A percentile compares a stretch with the other conserved stretches of the same genome.
Evolutionary conservation across 2,888 invertebrate genomes (phyloP).

Genomic region (Odontocerum albicorne): DNA sequence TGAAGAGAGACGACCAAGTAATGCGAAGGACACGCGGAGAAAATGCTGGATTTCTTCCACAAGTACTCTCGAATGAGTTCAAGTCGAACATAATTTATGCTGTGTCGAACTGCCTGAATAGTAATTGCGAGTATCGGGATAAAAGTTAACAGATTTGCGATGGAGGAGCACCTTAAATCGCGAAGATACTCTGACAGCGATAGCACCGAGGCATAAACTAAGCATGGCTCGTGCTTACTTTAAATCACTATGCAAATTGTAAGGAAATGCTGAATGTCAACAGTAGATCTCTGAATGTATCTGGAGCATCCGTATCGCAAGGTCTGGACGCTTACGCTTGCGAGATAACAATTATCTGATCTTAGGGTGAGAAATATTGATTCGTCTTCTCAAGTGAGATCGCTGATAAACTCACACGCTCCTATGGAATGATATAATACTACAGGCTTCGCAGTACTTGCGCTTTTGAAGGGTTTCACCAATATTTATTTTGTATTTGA

Average conservation of each 20-base stretch:
- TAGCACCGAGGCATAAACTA: constrained; percentile 28
- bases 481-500: no score
- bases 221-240: constrained; percentile 27
- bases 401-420: no score
- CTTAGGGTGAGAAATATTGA: constrained; percentile 10
- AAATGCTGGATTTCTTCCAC: not conserved
- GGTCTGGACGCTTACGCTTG: constrained; percentile 6
- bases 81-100: no score
- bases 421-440: no score
- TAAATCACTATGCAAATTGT: constrained; percentile 33
- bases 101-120: no score
- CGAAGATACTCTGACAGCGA: constrained; percentile 27
- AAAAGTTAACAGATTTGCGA: constrained; percentile 22
- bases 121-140: not conserved
- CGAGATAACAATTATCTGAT: constrained; percentile 3
- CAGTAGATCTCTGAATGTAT: constrained; percentile 15
- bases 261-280: constrained; percentile 25
- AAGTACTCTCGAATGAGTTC: no score
- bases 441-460: no score
- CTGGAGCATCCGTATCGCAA: constrained; percentile 8
- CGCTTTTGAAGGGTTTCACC: no score
- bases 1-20: not conserved
- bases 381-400: no score
- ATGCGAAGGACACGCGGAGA: not conserved
- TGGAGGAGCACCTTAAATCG: constrained; percentile 28